Conservation (phyloP, 2,113 vertebrate species). For the Xiphophorus hellerii region DNA sequence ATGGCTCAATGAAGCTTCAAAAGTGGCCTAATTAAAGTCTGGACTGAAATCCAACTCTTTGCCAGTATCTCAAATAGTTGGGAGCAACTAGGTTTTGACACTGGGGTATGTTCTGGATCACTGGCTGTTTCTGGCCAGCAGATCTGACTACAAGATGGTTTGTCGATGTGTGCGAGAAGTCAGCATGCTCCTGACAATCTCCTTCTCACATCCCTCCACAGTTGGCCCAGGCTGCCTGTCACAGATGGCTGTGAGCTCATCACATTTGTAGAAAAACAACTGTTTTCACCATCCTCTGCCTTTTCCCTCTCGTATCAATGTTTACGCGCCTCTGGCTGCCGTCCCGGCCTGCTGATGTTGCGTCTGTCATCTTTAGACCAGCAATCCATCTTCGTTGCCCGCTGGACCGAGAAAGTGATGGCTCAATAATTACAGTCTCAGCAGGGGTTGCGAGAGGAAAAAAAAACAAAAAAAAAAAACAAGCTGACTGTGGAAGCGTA, state of each 20-base stretch:
- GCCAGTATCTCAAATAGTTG: background rate
- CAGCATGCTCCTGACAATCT: constrained; percentile 54
- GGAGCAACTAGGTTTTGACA: background rate
- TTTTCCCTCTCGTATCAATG: constrained; percentile 54
- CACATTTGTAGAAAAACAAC: constrained; percentile 67
- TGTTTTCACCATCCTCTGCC: constrained; percentile 59
- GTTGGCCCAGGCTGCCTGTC: constrained; percentile 54
- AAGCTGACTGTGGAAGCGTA: constrained; percentile 42
- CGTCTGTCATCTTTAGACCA: constrained; percentile 53
- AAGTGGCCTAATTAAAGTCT: background rate
- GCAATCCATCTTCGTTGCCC: constrained; percentile 52
- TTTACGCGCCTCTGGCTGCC: constrained; percentile 65
- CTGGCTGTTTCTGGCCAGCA: constrained; percentile 21
- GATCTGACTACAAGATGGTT: constrained; percentile 38
- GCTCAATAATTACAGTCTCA: constrained; percentile 55
- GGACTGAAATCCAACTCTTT: background rate
- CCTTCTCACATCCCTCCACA: constrained; percentile 45
- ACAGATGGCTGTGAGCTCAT: constrained; percentile 59
- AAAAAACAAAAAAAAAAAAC: constrained; percentile 1
- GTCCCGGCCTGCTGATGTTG: constrained; percentile 43
- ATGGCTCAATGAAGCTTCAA: background rate
- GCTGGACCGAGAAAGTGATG: constrained; percentile 53
- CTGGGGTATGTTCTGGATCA: constrained; percentile 12
- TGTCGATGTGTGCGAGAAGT: constrained; percentile 45
- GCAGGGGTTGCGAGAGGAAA: constrained; percentile 31